These are phyloP conservation scores for Schizothorax lantsangensis DNA, from an alignment of 2,797 vertebrate species.

Conservation along the genomic window DNA sequence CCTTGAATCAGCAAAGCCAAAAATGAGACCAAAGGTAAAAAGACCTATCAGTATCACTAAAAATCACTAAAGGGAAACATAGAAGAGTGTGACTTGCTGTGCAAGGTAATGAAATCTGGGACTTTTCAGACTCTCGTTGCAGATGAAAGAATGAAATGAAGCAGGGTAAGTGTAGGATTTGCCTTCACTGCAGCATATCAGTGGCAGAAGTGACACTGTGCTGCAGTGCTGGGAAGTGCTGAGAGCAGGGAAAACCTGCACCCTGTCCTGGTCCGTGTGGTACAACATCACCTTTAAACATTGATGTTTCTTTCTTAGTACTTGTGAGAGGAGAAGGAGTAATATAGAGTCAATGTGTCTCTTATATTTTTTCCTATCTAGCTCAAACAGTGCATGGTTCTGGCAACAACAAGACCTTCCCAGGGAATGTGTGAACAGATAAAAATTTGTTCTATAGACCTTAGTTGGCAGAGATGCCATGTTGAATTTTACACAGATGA, in stretches of 20 bases:
- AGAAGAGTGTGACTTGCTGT: background rate
- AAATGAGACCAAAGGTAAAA: conserved; percentile 9
- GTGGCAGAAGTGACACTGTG: conserved; percentile 48
- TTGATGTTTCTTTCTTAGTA: conserved; percentile 48
- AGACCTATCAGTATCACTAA: conserved; percentile 35
- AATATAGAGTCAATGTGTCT: too few species aligned
- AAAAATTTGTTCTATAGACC: background rate
- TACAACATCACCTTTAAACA: conserved; percentile 57
- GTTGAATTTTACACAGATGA: background rate
- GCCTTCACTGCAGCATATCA: conserved; percentile 56
- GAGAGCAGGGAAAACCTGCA: conserved; percentile 56
- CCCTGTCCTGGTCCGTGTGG: conserved; percentile 26
- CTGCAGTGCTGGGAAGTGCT: conserved; percentile 58
- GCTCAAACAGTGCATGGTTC: too few species aligned
- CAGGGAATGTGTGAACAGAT: background rate
- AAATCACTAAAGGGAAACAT: conserved; percentile 31
- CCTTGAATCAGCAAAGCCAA: background rate
- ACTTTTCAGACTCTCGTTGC: conserved; percentile 35
- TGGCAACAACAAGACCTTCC: background rate
- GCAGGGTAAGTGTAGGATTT: conserved; percentile 35
- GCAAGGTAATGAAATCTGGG: conserved; percentile 41
- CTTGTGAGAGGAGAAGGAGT: too few species aligned
- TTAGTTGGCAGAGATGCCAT: background rate
- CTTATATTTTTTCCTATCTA: too few species aligned
- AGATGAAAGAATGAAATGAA: conserved; percentile 50